phyloP scores from a whole-genome alignment of 2,797 vertebrate genomes.

The Trachops cirrhosus region DNA sequence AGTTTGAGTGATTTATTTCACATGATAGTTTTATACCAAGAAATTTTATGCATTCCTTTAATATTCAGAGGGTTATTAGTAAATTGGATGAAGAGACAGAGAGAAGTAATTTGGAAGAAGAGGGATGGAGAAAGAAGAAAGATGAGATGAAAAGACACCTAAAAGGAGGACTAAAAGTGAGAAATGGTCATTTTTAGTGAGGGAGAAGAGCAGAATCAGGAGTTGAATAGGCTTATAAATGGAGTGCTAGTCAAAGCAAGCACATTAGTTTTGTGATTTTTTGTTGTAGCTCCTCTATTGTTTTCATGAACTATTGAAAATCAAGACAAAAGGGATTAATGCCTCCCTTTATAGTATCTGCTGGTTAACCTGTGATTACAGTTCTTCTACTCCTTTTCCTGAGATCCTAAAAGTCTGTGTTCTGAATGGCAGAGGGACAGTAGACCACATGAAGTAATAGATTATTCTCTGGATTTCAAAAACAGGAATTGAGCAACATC shows the following conservation, averaged over 20 bases:
- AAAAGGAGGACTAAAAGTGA: background rate
- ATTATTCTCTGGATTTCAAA: background rate
- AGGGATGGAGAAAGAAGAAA: background rate
- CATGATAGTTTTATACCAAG: background rate
- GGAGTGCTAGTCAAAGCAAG: background rate
- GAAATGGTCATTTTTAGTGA: background rate
- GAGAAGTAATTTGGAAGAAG: background rate
- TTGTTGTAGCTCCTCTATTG: background rate
- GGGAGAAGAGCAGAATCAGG: background rate
- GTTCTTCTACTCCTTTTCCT: background rate
- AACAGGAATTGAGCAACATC: background rate
- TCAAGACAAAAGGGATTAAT: background rate
- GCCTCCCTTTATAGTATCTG: background rate
- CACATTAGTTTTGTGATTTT: background rate
- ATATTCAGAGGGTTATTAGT: background rate
- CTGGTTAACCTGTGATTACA: background rate
- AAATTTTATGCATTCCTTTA: background rate
- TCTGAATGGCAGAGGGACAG: background rate
- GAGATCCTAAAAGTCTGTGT: background rate
- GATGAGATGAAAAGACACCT: background rate
- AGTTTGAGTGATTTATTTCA: slow-evolving; percentile 15
- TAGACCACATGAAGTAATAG: background rate
- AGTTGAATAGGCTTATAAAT: background rate
- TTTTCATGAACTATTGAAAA: background rate
- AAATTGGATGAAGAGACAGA: background rate